Evolutionary conservation across 2,797 vertebrate species (phyloP).

Genomic region (Podarcis siculus): DNA sequence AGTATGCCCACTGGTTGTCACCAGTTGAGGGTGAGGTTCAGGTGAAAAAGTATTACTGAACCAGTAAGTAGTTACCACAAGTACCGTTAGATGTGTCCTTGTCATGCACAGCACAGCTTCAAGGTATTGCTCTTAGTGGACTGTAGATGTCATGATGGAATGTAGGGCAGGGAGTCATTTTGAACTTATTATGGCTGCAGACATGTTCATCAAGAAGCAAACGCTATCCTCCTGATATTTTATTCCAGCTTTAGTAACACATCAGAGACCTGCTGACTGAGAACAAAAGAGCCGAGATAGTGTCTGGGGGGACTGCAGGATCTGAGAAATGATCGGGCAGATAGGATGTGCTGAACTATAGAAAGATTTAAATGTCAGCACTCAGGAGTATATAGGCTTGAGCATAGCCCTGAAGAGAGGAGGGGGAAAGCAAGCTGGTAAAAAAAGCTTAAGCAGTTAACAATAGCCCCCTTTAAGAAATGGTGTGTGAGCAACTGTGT

Average conservation of each 20-base stretch:
- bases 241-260: conserved; percentile 5
- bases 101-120: not conserved
- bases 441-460: not conserved
- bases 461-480: not conserved
- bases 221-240: not conserved
- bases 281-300: not conserved
- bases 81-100: not conserved
- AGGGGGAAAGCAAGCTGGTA: not conserved
- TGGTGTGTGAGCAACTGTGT: not conserved
- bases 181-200: conserved; percentile 9
- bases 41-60: not conserved
- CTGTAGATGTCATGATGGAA: conserved; percentile 9
- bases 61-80: not conserved
- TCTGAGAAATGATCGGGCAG: conserved; percentile 14
- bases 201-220: conserved; percentile 8
- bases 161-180: conserved; percentile 2
- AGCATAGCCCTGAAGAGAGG: not conserved
- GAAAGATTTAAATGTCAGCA: conserved; percentile 20
- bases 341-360: not conserved
- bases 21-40: not conserved
- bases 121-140: not conserved
- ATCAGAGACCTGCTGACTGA: conserved; percentile 1
- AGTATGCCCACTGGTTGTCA: not conserved
- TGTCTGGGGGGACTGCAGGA: not conserved
- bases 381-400: conserved; percentile 3